These are phyloP conservation scores for Drosophila testacea DNA, from an alignment of 2,888 invertebrate genomes.

Conservation along the genomic window DNA sequence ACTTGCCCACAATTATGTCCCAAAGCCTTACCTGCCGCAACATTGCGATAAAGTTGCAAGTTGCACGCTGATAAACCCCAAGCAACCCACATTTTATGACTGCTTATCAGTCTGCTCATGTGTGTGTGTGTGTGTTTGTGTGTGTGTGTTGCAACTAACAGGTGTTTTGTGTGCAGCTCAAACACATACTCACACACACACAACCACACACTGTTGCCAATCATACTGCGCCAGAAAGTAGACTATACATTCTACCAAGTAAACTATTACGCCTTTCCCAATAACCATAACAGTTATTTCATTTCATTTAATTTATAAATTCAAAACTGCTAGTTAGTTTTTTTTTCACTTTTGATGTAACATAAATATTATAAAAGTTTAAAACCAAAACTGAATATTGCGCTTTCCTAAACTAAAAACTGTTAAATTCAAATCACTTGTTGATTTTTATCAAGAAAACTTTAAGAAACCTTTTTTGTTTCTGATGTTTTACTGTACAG, in stretches of 20 bases:
- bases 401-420: too few relatives aligned
- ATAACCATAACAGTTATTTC: too few relatives aligned
- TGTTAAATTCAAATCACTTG: too few relatives aligned
- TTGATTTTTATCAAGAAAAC: too few relatives aligned
- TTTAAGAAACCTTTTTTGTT: too few relatives aligned
- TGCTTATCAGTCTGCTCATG: slow-evolving; percentile 3
- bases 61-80: slow-evolving; percentile 5
- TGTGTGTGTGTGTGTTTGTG: slow-evolving; percentile 12
- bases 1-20: too few relatives aligned
- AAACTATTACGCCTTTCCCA: background rate
- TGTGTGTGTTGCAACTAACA: slow-evolving; percentile 40
- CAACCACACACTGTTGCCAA: background rate
- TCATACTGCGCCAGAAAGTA: slow-evolving; percentile 2
- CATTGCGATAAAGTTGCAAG: background rate
- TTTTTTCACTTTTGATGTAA: too few relatives aligned
- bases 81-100: background rate
- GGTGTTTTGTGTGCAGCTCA: slow-evolving; percentile 44
- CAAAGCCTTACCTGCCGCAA: slow-evolving; percentile 6
- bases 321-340: too few relatives aligned
- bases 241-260: background rate
- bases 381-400: too few relatives aligned
- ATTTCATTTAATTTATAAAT: too few relatives aligned
- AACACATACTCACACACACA: background rate
- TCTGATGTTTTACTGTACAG: too few relatives aligned
- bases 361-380: too few relatives aligned